Percentiles rank a stretch among this genome's conserved stretches.
phyloP scores from a whole-genome alignment of 2,888 invertebrate species.

The Drosophila koepferae region DNA sequence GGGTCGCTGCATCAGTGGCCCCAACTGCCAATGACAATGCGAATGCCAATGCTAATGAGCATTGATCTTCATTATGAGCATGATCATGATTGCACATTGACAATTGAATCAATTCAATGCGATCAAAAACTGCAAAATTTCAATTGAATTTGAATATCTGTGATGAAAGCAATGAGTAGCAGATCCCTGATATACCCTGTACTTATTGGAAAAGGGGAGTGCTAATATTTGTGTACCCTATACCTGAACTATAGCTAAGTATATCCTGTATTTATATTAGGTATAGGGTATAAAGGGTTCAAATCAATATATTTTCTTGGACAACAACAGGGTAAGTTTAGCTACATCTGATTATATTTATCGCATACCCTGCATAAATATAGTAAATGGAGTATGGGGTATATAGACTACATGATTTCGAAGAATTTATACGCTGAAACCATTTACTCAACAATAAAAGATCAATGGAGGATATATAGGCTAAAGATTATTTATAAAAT shows the following conservation, averaged over 20 bases:
- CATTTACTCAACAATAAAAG: too few relatives aligned
- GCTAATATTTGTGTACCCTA: too few relatives aligned
- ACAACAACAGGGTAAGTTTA: neutral
- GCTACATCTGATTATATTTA: neutral
- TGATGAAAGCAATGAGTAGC: neutral
- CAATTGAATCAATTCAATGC: neutral
- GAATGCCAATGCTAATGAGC: conserved; percentile 4
- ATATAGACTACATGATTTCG: neutral
- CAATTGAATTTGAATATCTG: neutral
- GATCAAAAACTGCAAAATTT: neutral
- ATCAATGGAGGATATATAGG: too few relatives aligned
- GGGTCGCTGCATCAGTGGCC: conserved; percentile 10
- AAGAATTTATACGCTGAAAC: too few relatives aligned
- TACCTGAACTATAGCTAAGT: neutral
- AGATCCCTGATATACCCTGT: neutral
- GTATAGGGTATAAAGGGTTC: neutral
- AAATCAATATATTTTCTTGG: neutral
- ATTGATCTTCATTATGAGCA: conserved; percentile 1
- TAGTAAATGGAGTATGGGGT: neutral
- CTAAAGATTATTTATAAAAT: too few relatives aligned
- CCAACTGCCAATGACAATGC: conserved; percentile 20
- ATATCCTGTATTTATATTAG: neutral
- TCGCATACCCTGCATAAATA: neutral
- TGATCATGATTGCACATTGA: neutral
- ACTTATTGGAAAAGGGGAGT: neutral